Percentiles rank a stretch among this genome's conserved stretches.
These are phyloP conservation scores for Pantherophis vulpinus DNA, from an alignment of 2,797 vertebrate species.

Conservation along the genomic window DNA sequence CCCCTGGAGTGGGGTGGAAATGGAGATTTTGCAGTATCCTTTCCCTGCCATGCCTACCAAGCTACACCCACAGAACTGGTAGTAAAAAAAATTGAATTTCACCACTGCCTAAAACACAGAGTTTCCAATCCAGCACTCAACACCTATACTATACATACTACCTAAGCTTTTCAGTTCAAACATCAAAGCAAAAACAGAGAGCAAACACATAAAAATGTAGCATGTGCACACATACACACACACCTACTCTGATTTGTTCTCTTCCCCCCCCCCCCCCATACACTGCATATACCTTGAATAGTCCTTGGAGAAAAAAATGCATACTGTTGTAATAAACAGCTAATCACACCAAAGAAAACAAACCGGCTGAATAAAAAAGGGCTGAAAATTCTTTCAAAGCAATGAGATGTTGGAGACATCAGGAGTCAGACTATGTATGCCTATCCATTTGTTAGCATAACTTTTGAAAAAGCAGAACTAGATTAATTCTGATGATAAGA, in stretches of 20 bases:
- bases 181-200: background rate
- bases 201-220: background rate
- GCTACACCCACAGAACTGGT: too few relatives aligned
- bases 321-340: background rate
- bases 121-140: background rate
- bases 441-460: background rate
- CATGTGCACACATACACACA: background rate
- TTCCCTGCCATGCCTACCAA: too few relatives aligned
- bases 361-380: background rate
- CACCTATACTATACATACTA: background rate
- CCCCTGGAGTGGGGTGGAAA: too few relatives aligned
- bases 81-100: too few relatives aligned
- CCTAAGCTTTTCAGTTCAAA: background rate
- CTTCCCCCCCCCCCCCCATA: background rate
- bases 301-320: background rate
- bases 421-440: background rate
- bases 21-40: too few relatives aligned
- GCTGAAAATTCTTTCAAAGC: background rate
- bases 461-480: background rate
- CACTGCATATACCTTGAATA: background rate
- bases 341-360: background rate
- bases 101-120: background rate
- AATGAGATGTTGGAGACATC: background rate
- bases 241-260: background rate
- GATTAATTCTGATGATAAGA: background rate